Evolutionary conservation across 2,888 invertebrate species (phyloP).

Genomic region (Callyntrura sp.): DNA sequence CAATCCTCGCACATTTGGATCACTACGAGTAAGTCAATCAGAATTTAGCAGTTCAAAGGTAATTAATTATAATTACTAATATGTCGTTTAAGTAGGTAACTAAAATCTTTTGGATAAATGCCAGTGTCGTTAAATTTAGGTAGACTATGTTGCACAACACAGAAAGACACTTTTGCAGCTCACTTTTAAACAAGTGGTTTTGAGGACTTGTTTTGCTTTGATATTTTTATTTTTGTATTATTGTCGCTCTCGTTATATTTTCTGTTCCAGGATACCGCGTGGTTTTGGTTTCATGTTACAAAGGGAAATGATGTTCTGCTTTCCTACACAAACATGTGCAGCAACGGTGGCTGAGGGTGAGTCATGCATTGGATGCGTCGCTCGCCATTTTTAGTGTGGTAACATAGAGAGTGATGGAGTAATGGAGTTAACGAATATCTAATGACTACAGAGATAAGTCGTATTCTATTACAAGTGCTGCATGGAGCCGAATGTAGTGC

Average conservation of each 20-base stretch:
- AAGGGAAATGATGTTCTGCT: too few relatives aligned
- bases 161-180: not conserved
- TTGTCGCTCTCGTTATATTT: not conserved
- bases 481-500: too few relatives aligned
- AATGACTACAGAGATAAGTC: too few relatives aligned
- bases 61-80: too few relatives aligned
- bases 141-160: too few relatives aligned
- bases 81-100: too few relatives aligned
- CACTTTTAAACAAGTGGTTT: slow-evolving; percentile 25
- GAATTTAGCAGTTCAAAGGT: too few relatives aligned
- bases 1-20: too few relatives aligned
- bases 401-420: not conserved
- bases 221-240: not conserved
- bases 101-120: too few relatives aligned
- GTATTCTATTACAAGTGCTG: too few relatives aligned
- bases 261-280: slow-evolving; percentile 8
- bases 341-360: not conserved
- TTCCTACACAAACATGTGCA: not conserved
- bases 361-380: not conserved
- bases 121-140: too few relatives aligned
- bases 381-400: not conserved
- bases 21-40: too few relatives aligned
- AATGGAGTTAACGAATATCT: not conserved
- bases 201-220: not conserved
- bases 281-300: not conserved